Evolutionary conservation across 2,888 invertebrate genomes (phyloP).

Genomic region (Xylophagus ater): DNA sequence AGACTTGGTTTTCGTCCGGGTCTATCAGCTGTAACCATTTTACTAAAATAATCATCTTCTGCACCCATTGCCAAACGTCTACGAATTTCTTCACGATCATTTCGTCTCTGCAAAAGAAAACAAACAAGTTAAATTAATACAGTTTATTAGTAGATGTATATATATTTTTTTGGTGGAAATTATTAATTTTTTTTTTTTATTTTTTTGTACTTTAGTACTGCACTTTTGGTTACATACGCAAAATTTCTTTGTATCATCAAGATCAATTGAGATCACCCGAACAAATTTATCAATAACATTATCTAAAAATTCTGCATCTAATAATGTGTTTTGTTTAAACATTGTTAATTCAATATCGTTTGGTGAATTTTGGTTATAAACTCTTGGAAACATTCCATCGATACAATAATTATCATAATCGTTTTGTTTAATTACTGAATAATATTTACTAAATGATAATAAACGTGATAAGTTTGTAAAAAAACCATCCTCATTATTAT

Average conservation of each 20-base stretch:
- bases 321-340: constrained; percentile 20
- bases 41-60: constrained; percentile 59
- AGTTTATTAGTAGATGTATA: constrained; percentile 5
- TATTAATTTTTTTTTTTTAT: constrained; percentile 1
- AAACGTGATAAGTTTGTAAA: constrained; percentile 10
- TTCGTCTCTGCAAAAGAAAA: constrained; percentile 57
- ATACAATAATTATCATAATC: constrained; percentile 24
- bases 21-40: constrained; percentile 49
- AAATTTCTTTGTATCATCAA: constrained; percentile 32
- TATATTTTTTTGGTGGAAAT: constrained; percentile 12
- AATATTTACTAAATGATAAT: constrained; percentile 11
- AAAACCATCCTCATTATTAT: not conserved
- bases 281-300: constrained; percentile 48
- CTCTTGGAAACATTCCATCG: constrained; percentile 27
- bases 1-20: constrained; percentile 76
- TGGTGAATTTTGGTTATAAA: constrained; percentile 20
- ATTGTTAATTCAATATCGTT: constrained; percentile 22
- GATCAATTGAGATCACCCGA: constrained; percentile 43
- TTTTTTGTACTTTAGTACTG: too few species aligned
- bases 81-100: constrained; percentile 87
- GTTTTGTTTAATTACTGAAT: constrained; percentile 10
- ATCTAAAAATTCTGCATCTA: constrained; percentile 40
- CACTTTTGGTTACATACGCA: too few species aligned
- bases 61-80: constrained; percentile 76
- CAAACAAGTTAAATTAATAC: constrained; percentile 14